Conservation (phyloP, 1,140 invertebrate genomes). For the Trichonephila inaurata region DNA sequence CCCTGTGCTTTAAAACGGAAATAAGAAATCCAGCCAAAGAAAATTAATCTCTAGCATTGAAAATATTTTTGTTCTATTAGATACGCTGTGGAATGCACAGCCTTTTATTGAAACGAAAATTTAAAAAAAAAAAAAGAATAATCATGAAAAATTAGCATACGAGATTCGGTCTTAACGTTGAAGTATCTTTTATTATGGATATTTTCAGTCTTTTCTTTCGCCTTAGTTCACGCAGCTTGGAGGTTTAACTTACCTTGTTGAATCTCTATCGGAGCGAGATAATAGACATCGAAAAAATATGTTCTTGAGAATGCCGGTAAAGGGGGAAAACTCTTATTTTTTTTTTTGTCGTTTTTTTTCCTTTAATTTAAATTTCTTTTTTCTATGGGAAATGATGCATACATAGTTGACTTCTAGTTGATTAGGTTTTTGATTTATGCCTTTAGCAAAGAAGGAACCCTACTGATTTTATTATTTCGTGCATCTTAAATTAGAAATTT, state of each 20-base stretch:
- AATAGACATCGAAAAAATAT: neutral
- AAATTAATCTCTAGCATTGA: constrained; percentile 18
- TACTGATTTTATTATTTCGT: no score
- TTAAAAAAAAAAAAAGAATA: neutral
- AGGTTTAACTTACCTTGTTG: neutral
- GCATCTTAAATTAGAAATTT: no score
- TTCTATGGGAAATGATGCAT: neutral
- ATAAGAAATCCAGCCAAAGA: neutral
- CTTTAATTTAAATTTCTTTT: constrained; percentile 19
- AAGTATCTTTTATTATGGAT: neutral
- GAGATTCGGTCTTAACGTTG: neutral
- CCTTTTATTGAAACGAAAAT: neutral
- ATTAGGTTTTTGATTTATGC: constrained; percentile 9
- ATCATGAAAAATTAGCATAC: constrained; percentile 1
- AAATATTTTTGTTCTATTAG: constrained; percentile 1
- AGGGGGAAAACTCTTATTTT: neutral
- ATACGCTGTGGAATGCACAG: neutral
- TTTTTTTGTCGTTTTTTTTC: neutral
- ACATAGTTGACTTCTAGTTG: neutral
- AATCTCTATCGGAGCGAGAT: neutral
- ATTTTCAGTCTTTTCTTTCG: neutral
- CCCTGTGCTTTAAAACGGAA: neutral
- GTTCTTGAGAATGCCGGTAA: neutral
- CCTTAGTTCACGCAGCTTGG: neutral
- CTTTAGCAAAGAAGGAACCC: neutral